Base-by-base conservation (phyloP, 53 echinoderm and acorn worm species). In the Astropecten irregularis region DNA sequence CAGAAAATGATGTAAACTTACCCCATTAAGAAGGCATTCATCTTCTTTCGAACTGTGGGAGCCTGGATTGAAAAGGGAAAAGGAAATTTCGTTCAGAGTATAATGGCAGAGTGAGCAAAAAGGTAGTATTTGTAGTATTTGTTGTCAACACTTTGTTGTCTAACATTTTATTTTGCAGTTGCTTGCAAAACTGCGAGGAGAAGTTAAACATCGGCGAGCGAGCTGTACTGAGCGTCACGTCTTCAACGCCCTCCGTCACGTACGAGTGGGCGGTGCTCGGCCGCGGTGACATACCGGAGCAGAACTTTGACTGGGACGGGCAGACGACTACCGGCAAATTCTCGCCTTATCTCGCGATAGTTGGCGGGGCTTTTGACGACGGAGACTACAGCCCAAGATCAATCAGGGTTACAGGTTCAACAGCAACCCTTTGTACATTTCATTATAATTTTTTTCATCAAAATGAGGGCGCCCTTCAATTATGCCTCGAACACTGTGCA, bases 281-380 rank as follows among this genome's bases (percentile, higher is more conserved):
- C 32, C 66, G 53, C 54, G 37, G 65, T 44, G 29, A 66, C 50
- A 30, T 65, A 11, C 47, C 68, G 0, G 54, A 64, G 32, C 53
- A 40, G 20, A 14, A 19, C 16, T 66, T 76, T 30, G 33, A 86
- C 33, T 90, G 83, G 89, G 61, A 67, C 15, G 30, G 13, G 32
- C 73, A 86, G 19, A 82, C 89, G 1, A 55, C 82, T 3, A 92
- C 93, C n/a, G 89, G 89, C n/a, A 71, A 72, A 20, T 32, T 68
- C 20, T 64, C 71, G 22, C 40, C 86, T 0, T 83, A 83, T 59
- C 71, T 92, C 18, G 93, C 76, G 20, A 11, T 92, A 16, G 89
- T 82, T 15, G 60, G 76, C 13, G 61, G 64, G 4, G 42, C 89
- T 0, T 66, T 91, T 20, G 46, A 56, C 18, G 72, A 49, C 16